These are phyloP conservation scores for Pseudomyrmex concolor DNA, from an alignment of 1,140 invertebrate genomes.

Conservation along the genomic window DNA sequence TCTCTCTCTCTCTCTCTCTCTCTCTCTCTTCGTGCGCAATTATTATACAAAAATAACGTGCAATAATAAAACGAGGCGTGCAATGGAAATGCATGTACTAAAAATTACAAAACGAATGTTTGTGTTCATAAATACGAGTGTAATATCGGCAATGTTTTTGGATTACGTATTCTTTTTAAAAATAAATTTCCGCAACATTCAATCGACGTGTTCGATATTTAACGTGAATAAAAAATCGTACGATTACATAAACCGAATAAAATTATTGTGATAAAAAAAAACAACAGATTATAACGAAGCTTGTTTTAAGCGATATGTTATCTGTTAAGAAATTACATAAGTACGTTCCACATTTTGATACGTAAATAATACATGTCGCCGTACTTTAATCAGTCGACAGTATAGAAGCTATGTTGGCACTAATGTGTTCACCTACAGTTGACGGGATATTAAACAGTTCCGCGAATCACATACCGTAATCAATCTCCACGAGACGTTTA, in stretches of 20 bases:
- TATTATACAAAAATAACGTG: constrained; percentile 18
- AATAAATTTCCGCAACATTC: not conserved
- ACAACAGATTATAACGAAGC: not conserved
- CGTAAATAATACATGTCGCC: not conserved
- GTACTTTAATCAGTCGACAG: constrained; percentile 7
- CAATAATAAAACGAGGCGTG: constrained; percentile 25
- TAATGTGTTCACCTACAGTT: not conserved
- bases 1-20: no score
- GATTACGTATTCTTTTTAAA: not conserved
- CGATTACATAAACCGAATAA: not conserved
- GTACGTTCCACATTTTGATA: not conserved
- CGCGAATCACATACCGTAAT: constrained; percentile 31
- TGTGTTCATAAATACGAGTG: not conserved
- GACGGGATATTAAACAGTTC: constrained; percentile 44
- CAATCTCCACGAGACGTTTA: constrained; percentile 35
- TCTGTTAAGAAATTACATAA: no score
- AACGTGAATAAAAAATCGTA: not conserved
- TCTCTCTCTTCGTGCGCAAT: not conserved
- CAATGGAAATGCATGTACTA: constrained; percentile 9
- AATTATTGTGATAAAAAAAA: not conserved
- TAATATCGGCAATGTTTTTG: not conserved
- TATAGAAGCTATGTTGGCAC: not conserved
- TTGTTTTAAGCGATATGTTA: not conserved
- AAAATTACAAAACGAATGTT: not conserved
- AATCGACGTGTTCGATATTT: not conserved